Conservation (phyloP, 2,113 vertebrate genomes). For the Tachysurus vachellii region DNA sequence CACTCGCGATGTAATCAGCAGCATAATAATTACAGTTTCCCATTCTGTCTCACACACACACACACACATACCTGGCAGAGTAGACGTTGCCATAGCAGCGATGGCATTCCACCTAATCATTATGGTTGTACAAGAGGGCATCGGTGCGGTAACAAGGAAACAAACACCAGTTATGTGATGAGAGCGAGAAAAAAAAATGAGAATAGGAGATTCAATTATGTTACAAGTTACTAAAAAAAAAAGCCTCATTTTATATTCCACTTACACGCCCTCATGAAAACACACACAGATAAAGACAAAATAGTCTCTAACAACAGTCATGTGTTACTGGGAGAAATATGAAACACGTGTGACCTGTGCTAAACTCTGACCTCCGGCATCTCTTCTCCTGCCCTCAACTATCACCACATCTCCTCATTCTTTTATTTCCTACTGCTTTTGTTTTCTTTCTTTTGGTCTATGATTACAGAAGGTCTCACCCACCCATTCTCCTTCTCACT, state of each 20-base stretch:
- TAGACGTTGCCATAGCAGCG: constrained; percentile 71
- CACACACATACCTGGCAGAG: constrained; percentile 46
- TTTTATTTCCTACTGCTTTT: constrained; percentile 52
- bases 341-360: constrained; percentile 41
- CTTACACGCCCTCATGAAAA: background rate
- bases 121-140: constrained; percentile 57
- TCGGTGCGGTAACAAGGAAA: constrained; percentile 62
- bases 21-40: constrained; percentile 49
- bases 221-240: background rate
- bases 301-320: background rate
- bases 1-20: constrained; percentile 26
- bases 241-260: background rate
- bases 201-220: constrained; percentile 35
- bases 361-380: constrained; percentile 52
- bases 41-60: constrained; percentile 43
- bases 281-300: background rate
- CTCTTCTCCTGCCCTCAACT: constrained; percentile 52
- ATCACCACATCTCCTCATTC: constrained; percentile 63
- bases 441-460: constrained; percentile 63
- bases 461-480: constrained; percentile 60
- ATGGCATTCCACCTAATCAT: constrained; percentile 58
- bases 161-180: constrained; percentile 5
- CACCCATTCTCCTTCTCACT: constrained; percentile 35
- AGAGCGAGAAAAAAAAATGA: constrained; percentile 3
- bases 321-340: background rate